A percentile compares a stretch with the other conserved stretches of the same genome.
These are phyloP conservation scores for Emydura subglobosa DNA, from an alignment of 2,113 vertebrate genomes.

Conservation along the genomic window DNA sequence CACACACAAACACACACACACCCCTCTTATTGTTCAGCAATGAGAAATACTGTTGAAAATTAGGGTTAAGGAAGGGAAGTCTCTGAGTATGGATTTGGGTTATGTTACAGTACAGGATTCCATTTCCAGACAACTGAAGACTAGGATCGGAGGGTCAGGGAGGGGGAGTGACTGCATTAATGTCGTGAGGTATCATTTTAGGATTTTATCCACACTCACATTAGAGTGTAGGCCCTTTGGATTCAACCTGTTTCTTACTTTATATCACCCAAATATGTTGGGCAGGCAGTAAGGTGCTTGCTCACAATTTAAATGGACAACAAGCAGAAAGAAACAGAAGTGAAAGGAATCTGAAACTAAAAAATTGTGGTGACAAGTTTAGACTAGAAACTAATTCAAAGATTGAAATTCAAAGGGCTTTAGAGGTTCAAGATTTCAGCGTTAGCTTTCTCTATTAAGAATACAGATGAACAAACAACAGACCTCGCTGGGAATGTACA, in stretches of 20 bases:
- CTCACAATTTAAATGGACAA: neutral
- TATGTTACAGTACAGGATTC: neutral
- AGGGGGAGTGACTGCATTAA: neutral
- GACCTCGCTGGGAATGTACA: neutral
- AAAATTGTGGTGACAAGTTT: neutral
- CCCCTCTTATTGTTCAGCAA: neutral
- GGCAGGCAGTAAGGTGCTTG: neutral
- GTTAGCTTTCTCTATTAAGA: neutral
- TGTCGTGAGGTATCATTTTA: neutral
- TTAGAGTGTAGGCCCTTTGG: neutral
- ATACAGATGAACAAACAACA: neutral
- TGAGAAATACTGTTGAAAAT: neutral
- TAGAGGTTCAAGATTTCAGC: neutral
- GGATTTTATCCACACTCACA: neutral
- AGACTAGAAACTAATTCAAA: neutral
- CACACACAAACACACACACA: neutral
- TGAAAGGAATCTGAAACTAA: neutral
- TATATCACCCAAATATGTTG: neutral
- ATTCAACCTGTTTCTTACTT: neutral
- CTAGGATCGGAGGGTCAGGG: neutral
- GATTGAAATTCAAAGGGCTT: neutral
- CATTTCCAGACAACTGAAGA: neutral
- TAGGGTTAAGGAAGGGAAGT: neutral
- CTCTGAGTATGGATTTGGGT: neutral
- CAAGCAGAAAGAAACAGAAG: neutral